Evolutionary conservation across 2,113 vertebrate species (phyloP).

Genomic region (Chiloscyllium plagiosum): DNA sequence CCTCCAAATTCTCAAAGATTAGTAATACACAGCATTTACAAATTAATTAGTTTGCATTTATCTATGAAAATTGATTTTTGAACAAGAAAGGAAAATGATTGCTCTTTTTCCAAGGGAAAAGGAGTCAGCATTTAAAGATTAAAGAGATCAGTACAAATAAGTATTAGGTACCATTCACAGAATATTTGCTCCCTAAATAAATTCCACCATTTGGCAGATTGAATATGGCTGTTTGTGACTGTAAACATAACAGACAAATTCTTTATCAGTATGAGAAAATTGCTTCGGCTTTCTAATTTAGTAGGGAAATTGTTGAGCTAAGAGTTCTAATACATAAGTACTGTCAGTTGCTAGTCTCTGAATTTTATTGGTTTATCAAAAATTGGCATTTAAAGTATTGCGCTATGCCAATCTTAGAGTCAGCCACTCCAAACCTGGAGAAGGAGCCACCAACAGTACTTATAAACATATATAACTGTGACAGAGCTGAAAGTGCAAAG

Average conservation of each 20-base stretch:
- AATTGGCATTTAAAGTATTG: constrained; percentile 36
- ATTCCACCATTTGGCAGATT: constrained; percentile 32
- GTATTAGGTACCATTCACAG: constrained; percentile 19
- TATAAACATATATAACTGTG: constrained; percentile 81
- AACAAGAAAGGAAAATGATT: constrained; percentile 10
- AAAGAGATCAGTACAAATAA: constrained; percentile 28
- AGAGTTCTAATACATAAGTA: constrained; percentile 37
- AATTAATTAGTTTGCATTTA: constrained; percentile 12
- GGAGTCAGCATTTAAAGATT: neutral
- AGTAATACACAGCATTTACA: neutral
- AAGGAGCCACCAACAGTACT: constrained; percentile 49
- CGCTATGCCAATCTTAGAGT: constrained; percentile 36
- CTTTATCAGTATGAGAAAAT: constrained; percentile 38
- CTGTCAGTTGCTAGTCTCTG: constrained; percentile 27
- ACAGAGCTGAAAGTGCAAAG: constrained; percentile 59
- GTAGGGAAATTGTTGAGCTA: constrained; percentile 38
- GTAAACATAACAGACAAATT: constrained; percentile 38
- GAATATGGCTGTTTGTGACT: constrained; percentile 34
- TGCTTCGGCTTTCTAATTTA: constrained; percentile 36
- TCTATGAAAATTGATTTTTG: neutral
- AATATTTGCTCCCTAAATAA: constrained; percentile 22
- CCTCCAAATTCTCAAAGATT: neutral
- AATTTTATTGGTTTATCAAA: constrained; percentile 38
- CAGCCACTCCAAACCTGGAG: constrained; percentile 33
- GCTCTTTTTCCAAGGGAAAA: neutral